These are phyloP conservation scores for Cerceris rybyensis DNA, from an alignment of 2,888 invertebrate species.

Conservation along the genomic window DNA sequence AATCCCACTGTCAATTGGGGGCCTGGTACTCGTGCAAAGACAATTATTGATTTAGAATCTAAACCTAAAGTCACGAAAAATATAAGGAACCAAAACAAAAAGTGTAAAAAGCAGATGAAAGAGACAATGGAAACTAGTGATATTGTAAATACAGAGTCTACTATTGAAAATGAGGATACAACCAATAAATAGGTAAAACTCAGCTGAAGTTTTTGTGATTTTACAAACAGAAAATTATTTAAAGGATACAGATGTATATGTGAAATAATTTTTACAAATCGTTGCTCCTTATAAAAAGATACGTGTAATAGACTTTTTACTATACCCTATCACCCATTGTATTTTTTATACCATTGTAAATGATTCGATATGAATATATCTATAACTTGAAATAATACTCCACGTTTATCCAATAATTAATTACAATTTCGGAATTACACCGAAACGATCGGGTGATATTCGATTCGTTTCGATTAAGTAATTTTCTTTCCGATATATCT, in stretches of 20 bases:
- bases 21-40: conserved; percentile 91
- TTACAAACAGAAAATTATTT: background rate
- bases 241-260: background rate
- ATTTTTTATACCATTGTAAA: conserved; percentile 20
- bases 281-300: background rate
- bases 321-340: background rate
- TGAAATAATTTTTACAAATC: background rate
- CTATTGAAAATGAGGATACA: background rate
- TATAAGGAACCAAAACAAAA: conserved; percentile 87
- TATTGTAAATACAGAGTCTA: background rate
- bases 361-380: conserved; percentile 14
- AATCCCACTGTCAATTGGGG: conserved; percentile 96
- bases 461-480: too few species aligned
- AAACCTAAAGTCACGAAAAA: conserved; percentile 85
- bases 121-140: background rate
- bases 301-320: background rate
- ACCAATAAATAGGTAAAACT: background rate
- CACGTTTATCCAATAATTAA: background rate
- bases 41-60: conserved; percentile 83
- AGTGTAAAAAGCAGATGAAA: conserved; percentile 79
- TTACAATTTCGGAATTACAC: background rate
- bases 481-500: too few species aligned
- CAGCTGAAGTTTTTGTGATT: background rate
- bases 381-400: background rate
- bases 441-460: too few species aligned